phyloP scores from a whole-genome alignment of 1,140 invertebrate genomes.

The Anastatus disparis region DNA sequence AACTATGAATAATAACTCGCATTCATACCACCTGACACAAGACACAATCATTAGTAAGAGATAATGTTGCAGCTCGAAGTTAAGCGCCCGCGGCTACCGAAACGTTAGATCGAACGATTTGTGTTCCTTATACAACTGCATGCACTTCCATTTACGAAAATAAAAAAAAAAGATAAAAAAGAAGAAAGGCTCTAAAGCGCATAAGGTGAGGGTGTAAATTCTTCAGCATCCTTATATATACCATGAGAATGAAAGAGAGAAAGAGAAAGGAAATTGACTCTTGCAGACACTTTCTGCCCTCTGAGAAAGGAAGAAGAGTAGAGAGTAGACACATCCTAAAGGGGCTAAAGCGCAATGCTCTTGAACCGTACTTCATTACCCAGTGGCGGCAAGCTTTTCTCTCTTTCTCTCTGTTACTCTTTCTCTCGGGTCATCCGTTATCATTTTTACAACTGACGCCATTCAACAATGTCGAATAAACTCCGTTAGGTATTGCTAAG shows the following conservation, averaged over 20 bases:
- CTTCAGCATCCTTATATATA: slow-evolving; percentile 2
- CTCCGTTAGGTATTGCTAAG: slow-evolving; percentile 67
- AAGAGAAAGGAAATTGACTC: slow-evolving; percentile 5
- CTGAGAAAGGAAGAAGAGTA: slow-evolving; percentile 48
- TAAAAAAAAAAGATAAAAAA: neutral
- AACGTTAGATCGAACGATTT: slow-evolving; percentile 2
- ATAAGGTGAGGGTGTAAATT: slow-evolving; percentile 40
- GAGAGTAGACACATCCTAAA: slow-evolving; percentile 50
- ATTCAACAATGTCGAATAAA: slow-evolving; percentile 69
- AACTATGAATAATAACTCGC: neutral
- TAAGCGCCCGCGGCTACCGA: neutral
- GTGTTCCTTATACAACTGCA: slow-evolving; percentile 28
- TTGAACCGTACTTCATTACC: slow-evolving; percentile 68
- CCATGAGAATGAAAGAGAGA: too few species aligned
- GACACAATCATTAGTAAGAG: slow-evolving; percentile 15
- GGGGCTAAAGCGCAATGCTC: slow-evolving; percentile 49
- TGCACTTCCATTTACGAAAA: neutral
- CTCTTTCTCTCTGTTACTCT: slow-evolving; percentile 44
- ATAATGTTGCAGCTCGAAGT: neutral
- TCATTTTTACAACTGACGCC: slow-evolving; percentile 69
- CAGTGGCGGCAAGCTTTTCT: too few species aligned
- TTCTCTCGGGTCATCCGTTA: slow-evolving; percentile 65
- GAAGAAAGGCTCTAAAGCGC: slow-evolving; percentile 43
- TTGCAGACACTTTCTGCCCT: neutral
- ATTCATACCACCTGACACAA: neutral